Percentiles rank a stretch among this genome's conserved stretches.
Conservation (phyloP, 53 echinoderm and acorn worm genomes). For the Echinometra lucunter region DNA sequence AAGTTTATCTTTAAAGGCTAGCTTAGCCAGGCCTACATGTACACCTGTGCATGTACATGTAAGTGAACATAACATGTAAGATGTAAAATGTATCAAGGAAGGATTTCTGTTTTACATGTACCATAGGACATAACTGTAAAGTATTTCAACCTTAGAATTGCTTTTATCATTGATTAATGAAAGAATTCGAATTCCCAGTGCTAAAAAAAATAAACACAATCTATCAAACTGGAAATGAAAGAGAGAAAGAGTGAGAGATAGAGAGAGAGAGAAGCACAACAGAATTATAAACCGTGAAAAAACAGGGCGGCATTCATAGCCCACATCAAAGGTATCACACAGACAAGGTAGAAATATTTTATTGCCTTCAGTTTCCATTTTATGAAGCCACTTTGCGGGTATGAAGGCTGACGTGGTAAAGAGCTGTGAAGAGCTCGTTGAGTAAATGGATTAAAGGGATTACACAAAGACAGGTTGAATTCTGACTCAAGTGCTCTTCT, state of each 20-base stretch:
- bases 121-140: neutral
- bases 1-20: no score
- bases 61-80: neutral
- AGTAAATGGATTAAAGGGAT: conserved; percentile 32
- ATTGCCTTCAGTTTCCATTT: conserved; percentile 43
- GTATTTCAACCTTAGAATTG: neutral
- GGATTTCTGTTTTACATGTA: no score
- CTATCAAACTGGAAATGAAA: neutral
- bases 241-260: neutral
- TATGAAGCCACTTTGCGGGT: neutral
- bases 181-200: no score
- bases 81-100: neutral
- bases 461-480: neutral
- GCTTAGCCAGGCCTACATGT: no score
- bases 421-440: conserved; percentile 59
- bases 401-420: neutral
- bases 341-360: conserved; percentile 65
- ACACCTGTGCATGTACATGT: neutral
- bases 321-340: conserved; percentile 56
- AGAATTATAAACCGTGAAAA: neutral
- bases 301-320: neutral
- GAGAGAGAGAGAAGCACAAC: neutral
- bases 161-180: neutral
- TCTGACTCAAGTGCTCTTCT: neutral
- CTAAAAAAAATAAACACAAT: neutral